Conservation (phyloP, 2,797 vertebrate genomes). For the Galaxias olidus region DNA sequence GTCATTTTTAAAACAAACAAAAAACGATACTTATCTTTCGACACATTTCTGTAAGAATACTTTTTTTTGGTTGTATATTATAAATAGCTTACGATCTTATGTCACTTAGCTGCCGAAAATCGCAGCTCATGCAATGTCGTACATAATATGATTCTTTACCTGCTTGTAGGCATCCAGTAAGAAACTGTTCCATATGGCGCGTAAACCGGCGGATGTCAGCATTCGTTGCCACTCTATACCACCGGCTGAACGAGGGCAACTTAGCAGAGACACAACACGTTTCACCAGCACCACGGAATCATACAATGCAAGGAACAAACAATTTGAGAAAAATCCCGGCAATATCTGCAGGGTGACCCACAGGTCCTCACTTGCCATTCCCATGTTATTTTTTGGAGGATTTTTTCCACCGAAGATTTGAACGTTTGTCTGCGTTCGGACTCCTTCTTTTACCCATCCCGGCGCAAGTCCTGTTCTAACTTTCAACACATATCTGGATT, state of each 20-base stretch:
- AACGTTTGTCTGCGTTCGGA: constrained; percentile 15
- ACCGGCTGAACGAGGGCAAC: constrained; percentile 75
- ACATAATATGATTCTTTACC: constrained; percentile 67
- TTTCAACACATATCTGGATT: too few species aligned
- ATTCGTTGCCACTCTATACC: constrained; percentile 90
- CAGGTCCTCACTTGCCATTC: constrained; percentile 90
- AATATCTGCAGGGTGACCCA: constrained; percentile 94
- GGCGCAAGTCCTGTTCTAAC: constrained; percentile 21
- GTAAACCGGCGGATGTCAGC: constrained; percentile 93
- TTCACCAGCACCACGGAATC: constrained; percentile 94
- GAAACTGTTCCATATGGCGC: constrained; percentile 96
- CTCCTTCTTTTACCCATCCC: constrained; percentile 12
- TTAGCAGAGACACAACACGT: constrained; percentile 88
- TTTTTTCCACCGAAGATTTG: constrained; percentile 27
- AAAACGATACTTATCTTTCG: too few species aligned
- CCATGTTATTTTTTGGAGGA: constrained; percentile 76
- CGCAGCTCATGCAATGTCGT: too few species aligned
- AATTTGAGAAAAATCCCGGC: constrained; percentile 97
- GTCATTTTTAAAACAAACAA: too few species aligned
- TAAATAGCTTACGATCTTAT: too few species aligned
- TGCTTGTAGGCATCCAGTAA: constrained; percentile 95
- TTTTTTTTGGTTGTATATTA: too few species aligned
- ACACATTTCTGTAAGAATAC: too few species aligned
- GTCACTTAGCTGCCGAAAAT: too few species aligned
- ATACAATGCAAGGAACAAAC: constrained; percentile 94